Base-by-base conservation (phyloP, 2,888 invertebrate species). In the Drosophila crucigera region DNA sequence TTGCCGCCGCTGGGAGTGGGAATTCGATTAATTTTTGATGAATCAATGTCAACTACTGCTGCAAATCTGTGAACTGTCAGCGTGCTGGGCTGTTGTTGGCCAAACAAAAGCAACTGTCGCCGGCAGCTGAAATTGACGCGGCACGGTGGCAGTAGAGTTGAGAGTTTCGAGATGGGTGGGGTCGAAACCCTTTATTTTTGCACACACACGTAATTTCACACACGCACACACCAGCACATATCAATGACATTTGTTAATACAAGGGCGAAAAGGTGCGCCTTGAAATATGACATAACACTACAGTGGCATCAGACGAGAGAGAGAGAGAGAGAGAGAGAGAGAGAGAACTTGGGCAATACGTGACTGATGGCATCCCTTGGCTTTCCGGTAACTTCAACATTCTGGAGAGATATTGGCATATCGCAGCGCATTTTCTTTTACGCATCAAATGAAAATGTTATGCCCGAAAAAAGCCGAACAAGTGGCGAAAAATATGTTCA, bases 1-100 rank as follows among this genome's bases (percentile, higher is more conserved):
- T 52, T 54, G 59, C 50, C 39, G 4, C 43, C 60, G 58, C 78
- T 78, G 60, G 52, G 67, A 58, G 28, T 60, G 80, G 70, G 81
- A 84, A 91, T 91, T 91, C 91, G 91, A 92, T 91, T 91, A 92
- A 91, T 91, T 89, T 91, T 92, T 91, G 91, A 91, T 91, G 92
- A 91, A 90, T 90, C 91, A 91, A 90, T 91, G 92, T 91, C 92
- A 87, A 84, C 81, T 82, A 80, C 78, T 83, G 87, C 82, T 82
- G 86, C 73, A 90, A 91, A 89, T 86, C 84, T 86, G 78, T 81
- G 79, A 82, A 73, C 87, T 88, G 89, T 80, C 84, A 84, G 73
- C 79, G 72, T 43, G 66, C 53, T 31, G 68, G 60, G 37, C 68
- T 50, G 65, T 58, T 64, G 79, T 68, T 76, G 80, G 69, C 80